Conservation (phyloP, 2,888 invertebrate genomes). For the Cheilosia vernalis region DNA sequence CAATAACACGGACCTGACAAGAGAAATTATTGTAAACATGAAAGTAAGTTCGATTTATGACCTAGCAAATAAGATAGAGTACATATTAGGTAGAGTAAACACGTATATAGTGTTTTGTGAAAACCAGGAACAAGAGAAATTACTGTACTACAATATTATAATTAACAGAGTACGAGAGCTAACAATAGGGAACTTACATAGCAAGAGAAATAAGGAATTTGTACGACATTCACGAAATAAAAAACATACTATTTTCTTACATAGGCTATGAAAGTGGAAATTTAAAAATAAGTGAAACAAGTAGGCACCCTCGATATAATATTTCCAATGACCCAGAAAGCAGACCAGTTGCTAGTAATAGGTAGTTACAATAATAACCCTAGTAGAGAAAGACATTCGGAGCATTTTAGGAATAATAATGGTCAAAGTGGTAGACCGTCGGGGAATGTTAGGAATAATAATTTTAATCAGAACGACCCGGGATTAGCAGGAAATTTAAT, state of each 20-base stretch:
- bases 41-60: no score
- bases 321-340: no score
- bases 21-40: no score
- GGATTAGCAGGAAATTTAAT: background rate
- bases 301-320: background rate
- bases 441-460: no score
- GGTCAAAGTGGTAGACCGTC: background rate
- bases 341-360: no score
- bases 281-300: background rate
- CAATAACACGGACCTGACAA: no score
- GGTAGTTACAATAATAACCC: background rate
- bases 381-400: background rate
- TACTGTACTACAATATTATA: background rate
- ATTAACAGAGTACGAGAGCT: background rate
- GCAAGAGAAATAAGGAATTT: background rate
- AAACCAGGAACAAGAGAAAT: background rate
- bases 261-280: constrained; percentile 15
- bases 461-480: no score
- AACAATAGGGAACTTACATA: background rate
- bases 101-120: background rate
- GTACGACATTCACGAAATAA: background rate
- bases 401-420: background rate
- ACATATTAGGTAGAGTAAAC: background rate
- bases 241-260: background rate
- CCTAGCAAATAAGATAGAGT: no score